Evolutionary conservation across 2,797 vertebrate genomes (phyloP).

Genomic region (Xiphophorus birchmanni): DNA sequence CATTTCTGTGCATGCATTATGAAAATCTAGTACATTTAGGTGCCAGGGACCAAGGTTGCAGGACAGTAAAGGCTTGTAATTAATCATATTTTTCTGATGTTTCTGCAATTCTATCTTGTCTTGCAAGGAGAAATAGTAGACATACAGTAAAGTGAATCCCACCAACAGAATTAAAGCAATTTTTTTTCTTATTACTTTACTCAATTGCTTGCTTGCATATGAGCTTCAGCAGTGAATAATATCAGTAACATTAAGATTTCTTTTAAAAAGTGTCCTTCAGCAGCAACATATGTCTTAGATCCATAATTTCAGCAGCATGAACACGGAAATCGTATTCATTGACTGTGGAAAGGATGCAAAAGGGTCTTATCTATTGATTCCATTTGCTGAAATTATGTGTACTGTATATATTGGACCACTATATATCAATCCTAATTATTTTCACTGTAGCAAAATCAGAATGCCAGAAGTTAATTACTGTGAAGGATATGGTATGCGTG

Average conservation of each 20-base stretch:
- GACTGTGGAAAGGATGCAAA: background rate
- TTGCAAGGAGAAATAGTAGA: background rate
- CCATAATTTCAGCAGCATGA: background rate
- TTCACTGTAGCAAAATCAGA: background rate
- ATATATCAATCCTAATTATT: conserved; percentile 8
- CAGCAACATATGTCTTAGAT: background rate
- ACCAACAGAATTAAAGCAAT: background rate
- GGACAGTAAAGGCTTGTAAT: background rate
- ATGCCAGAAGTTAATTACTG: conserved; percentile 2
- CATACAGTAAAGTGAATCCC: background rate
- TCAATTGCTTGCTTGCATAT: background rate
- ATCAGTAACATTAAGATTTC: background rate
- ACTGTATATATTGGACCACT: background rate
- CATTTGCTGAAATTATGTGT: conserved; percentile 1
- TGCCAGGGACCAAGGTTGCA: background rate
- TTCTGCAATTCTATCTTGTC: background rate
- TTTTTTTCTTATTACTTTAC: background rate
- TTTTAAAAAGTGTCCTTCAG: background rate
- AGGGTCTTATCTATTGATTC: conserved; percentile 6
- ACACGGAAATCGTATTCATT: background rate
- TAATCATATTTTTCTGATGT: background rate
- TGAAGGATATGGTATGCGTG: conserved; percentile 22
- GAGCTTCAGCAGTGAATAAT: background rate
- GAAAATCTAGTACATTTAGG: background rate
- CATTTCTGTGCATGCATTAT: background rate